Evolutionary conservation across 2,797 vertebrate species (phyloP).

Genomic region (Melanotaenia pygmaea): DNA sequence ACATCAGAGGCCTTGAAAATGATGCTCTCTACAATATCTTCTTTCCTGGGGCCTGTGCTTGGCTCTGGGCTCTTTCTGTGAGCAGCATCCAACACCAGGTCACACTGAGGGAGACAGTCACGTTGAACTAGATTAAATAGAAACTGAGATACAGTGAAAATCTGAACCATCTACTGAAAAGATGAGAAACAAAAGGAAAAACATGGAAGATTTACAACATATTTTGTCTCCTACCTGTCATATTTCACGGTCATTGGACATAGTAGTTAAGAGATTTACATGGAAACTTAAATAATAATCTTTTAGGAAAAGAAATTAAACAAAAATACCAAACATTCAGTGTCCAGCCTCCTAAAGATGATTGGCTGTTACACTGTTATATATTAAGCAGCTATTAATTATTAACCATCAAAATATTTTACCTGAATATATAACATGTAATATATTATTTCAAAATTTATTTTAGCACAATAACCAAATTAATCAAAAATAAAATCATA

Average conservation of each 20-base stretch:
- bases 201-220: no score
- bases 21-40: constrained; percentile 98
- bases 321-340: constrained; percentile 1
- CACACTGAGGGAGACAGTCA: constrained; percentile 84
- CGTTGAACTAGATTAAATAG: constrained; percentile 7
- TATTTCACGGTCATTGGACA: not conserved
- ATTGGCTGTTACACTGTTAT: no score
- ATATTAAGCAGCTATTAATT: no score
- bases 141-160: constrained; percentile 12
- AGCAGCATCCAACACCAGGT: constrained; percentile 96
- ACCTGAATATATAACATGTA: no score
- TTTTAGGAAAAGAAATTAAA: not conserved
- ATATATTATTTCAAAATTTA: no score
- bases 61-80: constrained; percentile 93
- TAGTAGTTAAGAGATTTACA: not conserved
- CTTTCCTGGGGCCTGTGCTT: constrained; percentile 89
- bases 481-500: no score
- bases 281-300: not conserved
- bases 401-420: no score
- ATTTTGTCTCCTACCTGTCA: not conserved
- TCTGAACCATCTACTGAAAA: not conserved
- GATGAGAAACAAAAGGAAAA: not conserved
- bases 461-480: no score
- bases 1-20: constrained; percentile 98
- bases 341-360: not conserved